Evolutionary conservation across 2,113 vertebrate genomes (phyloP).

Genomic region (Poicephalus meyeri): DNA sequence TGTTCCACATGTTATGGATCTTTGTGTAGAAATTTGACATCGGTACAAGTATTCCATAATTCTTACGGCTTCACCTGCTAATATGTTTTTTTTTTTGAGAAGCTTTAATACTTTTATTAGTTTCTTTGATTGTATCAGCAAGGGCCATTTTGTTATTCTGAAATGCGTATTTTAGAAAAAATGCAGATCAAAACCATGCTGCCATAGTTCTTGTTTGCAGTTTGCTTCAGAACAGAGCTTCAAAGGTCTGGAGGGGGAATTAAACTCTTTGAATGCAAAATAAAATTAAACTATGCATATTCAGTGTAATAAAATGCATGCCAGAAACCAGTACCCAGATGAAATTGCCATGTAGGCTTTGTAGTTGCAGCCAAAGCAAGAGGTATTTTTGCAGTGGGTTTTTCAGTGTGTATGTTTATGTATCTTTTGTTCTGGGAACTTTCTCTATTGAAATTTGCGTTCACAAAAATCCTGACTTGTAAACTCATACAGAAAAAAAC

Average conservation of each 20-base stretch:
- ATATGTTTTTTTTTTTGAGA: not conserved
- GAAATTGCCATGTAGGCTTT: not conserved
- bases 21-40: not conserved
- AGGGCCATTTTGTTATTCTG: not conserved
- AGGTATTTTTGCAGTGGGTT: conserved; percentile 12
- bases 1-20: accelerated
- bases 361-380: not conserved
- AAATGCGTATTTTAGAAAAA: not conserved
- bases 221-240: conserved; percentile 33
- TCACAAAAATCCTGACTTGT: not conserved
- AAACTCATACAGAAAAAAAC: not conserved
- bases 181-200: not conserved
- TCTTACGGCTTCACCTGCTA: not conserved
- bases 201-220: not conserved
- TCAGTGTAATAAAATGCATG: not conserved
- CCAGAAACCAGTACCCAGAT: conserved; percentile 1
- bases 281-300: conserved; percentile 33
- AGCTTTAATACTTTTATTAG: not conserved
- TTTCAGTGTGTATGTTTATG: not conserved
- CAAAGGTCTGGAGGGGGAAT: conserved; percentile 4
- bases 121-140: not conserved
- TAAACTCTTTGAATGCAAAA: conserved; percentile 37
- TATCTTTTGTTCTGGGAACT: conserved; percentile 2
- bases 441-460: not conserved
- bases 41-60: not conserved